Conservation (phyloP, 2,888 invertebrate genomes). For the Thymelicus acteon region DNA sequence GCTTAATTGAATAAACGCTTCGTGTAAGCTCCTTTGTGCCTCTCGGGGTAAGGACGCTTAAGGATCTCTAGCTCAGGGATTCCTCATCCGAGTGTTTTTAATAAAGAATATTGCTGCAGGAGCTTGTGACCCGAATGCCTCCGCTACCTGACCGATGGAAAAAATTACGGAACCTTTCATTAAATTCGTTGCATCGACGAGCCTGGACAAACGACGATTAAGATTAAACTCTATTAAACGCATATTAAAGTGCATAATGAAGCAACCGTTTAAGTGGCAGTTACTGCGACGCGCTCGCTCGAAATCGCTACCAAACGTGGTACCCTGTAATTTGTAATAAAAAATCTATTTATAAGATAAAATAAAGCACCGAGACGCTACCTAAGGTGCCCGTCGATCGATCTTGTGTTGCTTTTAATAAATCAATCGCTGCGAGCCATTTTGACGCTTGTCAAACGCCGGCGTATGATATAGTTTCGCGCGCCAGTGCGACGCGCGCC, state of each 20-base stretch:
- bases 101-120: neutral
- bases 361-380: constrained; percentile 80
- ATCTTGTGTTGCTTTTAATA: constrained; percentile 76
- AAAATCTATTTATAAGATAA: constrained; percentile 85
- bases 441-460: constrained; percentile 77
- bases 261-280: constrained; percentile 52
- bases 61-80: constrained; percentile 44
- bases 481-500: constrained; percentile 55
- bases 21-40: constrained; percentile 59
- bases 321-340: constrained; percentile 84
- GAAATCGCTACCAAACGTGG: constrained; percentile 81
- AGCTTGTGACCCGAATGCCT: constrained; percentile 42
- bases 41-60: constrained; percentile 49
- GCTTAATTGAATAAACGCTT: constrained; percentile 82
- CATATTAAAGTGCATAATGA: constrained; percentile 68
- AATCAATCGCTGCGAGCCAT: constrained; percentile 68
- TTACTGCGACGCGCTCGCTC: constrained; percentile 65
- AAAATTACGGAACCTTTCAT: constrained; percentile 69
- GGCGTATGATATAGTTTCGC: constrained; percentile 72
- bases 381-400: constrained; percentile 80
- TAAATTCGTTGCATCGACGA: constrained; percentile 56
- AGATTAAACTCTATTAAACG: constrained; percentile 69
- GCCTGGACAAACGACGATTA: constrained; percentile 49
- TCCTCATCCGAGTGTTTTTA: neutral
- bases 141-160: constrained; percentile 64